Evolutionary conservation across 2,797 vertebrate genomes (phyloP).

Genomic region (Lepilemur septentrionalis): DNA sequence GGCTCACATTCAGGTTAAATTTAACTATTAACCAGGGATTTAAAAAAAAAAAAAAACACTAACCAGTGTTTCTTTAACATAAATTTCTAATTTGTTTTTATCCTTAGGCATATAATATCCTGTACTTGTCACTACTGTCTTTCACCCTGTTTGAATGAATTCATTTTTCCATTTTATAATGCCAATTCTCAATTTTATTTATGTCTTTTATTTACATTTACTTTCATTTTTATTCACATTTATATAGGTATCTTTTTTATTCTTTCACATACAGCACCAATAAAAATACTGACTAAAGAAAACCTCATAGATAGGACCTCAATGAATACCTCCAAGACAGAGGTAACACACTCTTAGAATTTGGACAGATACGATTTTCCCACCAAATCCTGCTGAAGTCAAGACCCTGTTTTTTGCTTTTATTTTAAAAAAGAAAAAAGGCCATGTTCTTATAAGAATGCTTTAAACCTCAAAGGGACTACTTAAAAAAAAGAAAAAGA

Average conservation of each 20-base stretch:
- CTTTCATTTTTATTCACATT: slow-evolving; percentile 13
- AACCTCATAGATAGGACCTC: neutral
- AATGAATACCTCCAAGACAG: neutral
- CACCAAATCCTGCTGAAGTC: neutral
- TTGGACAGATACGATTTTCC: neutral
- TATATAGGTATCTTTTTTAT: neutral
- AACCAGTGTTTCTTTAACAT: neutral
- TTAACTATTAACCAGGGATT: neutral
- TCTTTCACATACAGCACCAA: neutral
- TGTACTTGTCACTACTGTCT: neutral
- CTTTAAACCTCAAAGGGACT: slow-evolving; percentile 2
- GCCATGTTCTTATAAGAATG: neutral
- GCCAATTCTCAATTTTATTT: slow-evolving; percentile 22
- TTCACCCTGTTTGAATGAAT: slow-evolving; percentile 18
- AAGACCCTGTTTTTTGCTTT: neutral
- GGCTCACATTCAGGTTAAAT: neutral
- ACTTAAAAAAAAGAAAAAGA: neutral
- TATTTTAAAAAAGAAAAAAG: neutral
- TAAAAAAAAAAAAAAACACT: too few species aligned
- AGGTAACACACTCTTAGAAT: neutral
- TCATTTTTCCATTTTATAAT: neutral
- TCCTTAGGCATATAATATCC: neutral
- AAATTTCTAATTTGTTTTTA: slow-evolving; percentile 53
- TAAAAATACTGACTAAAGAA: neutral
- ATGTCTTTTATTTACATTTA: neutral